Evolutionary conservation across 2,113 vertebrate species (phyloP).

Genomic region (Pan paniscus): DNA sequence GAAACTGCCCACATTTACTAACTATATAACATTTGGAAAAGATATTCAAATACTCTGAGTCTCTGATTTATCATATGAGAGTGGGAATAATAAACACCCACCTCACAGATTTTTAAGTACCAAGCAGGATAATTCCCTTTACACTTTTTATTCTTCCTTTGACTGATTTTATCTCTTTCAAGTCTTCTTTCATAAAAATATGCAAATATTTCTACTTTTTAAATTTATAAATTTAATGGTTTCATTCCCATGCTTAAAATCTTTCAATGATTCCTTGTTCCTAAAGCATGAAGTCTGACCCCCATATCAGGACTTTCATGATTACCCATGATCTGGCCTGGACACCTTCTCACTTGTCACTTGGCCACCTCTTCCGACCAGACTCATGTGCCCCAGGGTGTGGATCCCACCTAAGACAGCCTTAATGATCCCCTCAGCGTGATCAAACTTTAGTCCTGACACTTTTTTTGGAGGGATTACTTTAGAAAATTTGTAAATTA

Average conservation of each 20-base stretch:
- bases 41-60: background rate
- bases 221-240: background rate
- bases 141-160: background rate
- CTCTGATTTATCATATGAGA: constrained; percentile 6
- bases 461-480: background rate
- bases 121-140: background rate
- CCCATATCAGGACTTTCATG: background rate
- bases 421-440: fast-evolving
- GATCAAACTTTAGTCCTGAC: background rate
- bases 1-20: background rate
- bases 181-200: background rate
- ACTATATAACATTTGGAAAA: background rate
- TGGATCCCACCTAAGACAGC: background rate
- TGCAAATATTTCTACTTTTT: background rate
- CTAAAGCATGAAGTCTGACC: background rate
- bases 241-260: background rate
- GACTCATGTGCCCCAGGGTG: fast-evolving
- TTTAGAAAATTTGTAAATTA: background rate
- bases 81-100: constrained; percentile 37
- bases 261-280: background rate
- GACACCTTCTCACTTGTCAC: background rate
- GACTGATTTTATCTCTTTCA: background rate
- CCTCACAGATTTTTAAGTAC: background rate
- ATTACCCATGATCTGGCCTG: fast-evolving
- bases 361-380: fast-evolving